These are phyloP conservation scores for Strix aluco DNA, from an alignment of 2,113 vertebrate genomes.

Conservation along the genomic window DNA sequence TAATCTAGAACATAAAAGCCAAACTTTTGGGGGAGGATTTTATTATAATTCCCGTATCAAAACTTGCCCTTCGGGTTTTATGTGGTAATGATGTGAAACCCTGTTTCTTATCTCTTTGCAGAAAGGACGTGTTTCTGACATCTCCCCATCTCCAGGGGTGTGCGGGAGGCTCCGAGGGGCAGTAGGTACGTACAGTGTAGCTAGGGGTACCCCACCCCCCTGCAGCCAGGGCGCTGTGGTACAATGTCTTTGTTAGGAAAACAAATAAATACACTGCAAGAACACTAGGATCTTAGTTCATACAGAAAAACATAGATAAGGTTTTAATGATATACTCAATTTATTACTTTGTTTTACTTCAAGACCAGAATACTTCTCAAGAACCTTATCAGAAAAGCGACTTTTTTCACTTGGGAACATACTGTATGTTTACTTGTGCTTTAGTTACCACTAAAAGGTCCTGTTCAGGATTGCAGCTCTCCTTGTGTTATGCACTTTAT, in stretches of 20 bases:
- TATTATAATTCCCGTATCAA: neutral
- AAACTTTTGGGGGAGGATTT: neutral
- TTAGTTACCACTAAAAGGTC: neutral
- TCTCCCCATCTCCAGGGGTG: neutral
- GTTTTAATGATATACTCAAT: neutral
- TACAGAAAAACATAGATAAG: neutral
- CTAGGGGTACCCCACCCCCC: neutral
- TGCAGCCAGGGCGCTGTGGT: neutral
- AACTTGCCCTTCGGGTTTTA: neutral
- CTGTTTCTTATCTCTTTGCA: neutral
- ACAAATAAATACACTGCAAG: neutral
- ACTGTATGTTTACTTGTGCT: neutral
- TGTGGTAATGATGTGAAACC: neutral
- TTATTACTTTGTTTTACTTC: neutral
- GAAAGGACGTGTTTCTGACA: neutral
- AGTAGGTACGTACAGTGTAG: neutral
- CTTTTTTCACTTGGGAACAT: neutral
- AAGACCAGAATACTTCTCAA: neutral
- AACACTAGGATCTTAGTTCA: neutral
- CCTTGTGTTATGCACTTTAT: rapidly evolving
- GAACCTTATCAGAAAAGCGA: neutral
- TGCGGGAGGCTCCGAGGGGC: neutral
- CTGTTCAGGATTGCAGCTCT: neutral
- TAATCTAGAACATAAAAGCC: neutral
- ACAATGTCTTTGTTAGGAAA: neutral